These are phyloP conservation scores for Notodonta ziczac DNA, from an alignment of 2,888 invertebrate species.

Conservation along the genomic window DNA sequence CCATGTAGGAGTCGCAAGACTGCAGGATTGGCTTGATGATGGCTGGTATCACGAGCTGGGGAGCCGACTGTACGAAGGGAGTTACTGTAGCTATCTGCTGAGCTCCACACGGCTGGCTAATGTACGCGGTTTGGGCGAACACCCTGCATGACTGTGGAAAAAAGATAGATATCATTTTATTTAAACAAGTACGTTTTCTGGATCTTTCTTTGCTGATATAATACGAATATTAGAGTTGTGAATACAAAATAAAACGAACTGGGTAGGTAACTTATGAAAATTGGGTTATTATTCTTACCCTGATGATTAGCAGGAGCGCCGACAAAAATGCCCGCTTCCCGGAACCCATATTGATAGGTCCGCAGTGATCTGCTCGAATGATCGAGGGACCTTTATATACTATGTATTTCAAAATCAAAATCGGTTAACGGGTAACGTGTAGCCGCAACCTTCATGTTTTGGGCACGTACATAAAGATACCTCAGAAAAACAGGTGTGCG, in stretches of 20 bases:
- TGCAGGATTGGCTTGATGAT: slow-evolving; percentile 53
- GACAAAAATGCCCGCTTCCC: slow-evolving; percentile 38
- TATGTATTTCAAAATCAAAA: slow-evolving; percentile 61
- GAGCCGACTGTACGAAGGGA: slow-evolving; percentile 27
- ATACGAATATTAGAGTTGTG: background rate
- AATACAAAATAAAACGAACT: no score
- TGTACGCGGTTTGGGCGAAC: slow-evolving; percentile 19
- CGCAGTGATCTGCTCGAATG: slow-evolving; percentile 42
- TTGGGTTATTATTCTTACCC: slow-evolving; percentile 32
- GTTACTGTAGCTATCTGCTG: slow-evolving; percentile 10
- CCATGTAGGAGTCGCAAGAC: slow-evolving; percentile 30
- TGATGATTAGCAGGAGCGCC: slow-evolving; percentile 36
- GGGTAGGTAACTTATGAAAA: background rate
- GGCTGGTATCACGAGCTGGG: slow-evolving; percentile 59
- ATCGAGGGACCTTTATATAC: slow-evolving; percentile 60
- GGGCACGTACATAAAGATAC: slow-evolving; percentile 53
- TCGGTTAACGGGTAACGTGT: slow-evolving; percentile 56
- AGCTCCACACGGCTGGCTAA: slow-evolving; percentile 25
- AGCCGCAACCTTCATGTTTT: slow-evolving; percentile 38
- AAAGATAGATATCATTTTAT: background rate
- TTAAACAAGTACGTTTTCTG: background rate
- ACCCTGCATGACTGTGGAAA: slow-evolving; percentile 22
- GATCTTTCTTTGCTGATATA: background rate
- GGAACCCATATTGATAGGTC: slow-evolving; percentile 57
- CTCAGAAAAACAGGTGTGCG: background rate